A percentile compares a stretch with the other conserved stretches of the same genome.
phyloP scores from a whole-genome alignment of 2,113 vertebrate genomes.

The Trichechus manatus region DNA sequence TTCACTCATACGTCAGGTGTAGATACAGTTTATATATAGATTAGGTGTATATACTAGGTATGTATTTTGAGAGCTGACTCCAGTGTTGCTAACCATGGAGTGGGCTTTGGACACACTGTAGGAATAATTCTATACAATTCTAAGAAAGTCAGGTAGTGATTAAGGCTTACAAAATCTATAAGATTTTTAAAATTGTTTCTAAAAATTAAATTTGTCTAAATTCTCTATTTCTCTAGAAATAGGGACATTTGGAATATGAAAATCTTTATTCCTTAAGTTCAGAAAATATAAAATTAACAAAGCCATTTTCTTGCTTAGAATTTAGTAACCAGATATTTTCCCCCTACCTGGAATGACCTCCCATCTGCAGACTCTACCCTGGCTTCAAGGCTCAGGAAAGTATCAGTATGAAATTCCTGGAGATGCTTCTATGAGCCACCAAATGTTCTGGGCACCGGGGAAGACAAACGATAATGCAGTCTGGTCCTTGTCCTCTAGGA shows the following conservation, averaged over 20 bases:
- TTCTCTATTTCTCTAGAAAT: background rate
- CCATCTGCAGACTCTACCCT: background rate
- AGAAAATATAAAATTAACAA: background rate
- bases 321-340: background rate
- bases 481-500: background rate
- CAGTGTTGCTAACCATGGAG: background rate
- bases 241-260: background rate
- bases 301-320: background rate
- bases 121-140: background rate
- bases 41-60: background rate
- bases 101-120: background rate
- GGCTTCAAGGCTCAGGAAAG: background rate
- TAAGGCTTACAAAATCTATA: background rate
- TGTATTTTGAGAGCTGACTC: background rate
- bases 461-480: background rate
- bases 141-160: constrained; percentile 22
- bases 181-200: background rate
- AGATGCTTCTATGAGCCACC: background rate
- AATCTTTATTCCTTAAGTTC: background rate
- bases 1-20: background rate
- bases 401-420: background rate
- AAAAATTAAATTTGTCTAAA: background rate
- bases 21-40: background rate
- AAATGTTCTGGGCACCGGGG: background rate
- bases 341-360: background rate